Base-by-base conservation (phyloP, 2,113 vertebrate species). In the Melanotaenia duboulayi region DNA sequence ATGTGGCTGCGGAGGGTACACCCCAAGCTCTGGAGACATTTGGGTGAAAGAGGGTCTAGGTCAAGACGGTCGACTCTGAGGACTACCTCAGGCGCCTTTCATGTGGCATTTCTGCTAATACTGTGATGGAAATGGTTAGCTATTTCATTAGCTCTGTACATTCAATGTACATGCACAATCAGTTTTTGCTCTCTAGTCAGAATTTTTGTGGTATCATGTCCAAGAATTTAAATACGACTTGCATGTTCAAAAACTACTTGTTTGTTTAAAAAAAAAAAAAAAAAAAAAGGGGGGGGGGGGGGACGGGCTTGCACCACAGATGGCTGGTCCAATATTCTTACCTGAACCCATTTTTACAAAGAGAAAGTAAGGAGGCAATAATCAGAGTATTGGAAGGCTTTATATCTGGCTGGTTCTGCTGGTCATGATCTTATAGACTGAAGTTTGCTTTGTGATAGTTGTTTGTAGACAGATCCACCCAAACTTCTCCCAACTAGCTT, bases 21-120 rank as follows among this genome's bases (percentile, higher is more conserved):
- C 74, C 79, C 14, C 61, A 22, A 80, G 80, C 78, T 81, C 61
- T 65, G 35, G 13, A 74, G 68, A 75, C 71, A 63, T 64, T 78
- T 48, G 78, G 65, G 66, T 83, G 85, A 83, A 71, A 82, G 87
- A 85, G 76, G 70, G 86, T 86, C 75, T 70, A 75, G 72, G 83
- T 89, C 76, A 83, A 67, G 55, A 74, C 71, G 65, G 69, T 78
- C 24, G 35, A 75, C 48, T 63, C 63, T 69, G 9, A 64, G 61
- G 74, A 66, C 71, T 58, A 76, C 68, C 56, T 37, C 25, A 4
- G 70, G 59, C 60, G 63, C 51, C 65, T 42, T 35, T 49, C 65
- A 35, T 78, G 73, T 82, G 85, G 81, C 84, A 65, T 84, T 74
- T 76, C 72, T 71, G 62, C 32, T 75, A 56, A 71, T 80, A 80